Conservation (phyloP, 64 coral and sea anemone genomes). For the Dendrophyllia cribrosa region DNA sequence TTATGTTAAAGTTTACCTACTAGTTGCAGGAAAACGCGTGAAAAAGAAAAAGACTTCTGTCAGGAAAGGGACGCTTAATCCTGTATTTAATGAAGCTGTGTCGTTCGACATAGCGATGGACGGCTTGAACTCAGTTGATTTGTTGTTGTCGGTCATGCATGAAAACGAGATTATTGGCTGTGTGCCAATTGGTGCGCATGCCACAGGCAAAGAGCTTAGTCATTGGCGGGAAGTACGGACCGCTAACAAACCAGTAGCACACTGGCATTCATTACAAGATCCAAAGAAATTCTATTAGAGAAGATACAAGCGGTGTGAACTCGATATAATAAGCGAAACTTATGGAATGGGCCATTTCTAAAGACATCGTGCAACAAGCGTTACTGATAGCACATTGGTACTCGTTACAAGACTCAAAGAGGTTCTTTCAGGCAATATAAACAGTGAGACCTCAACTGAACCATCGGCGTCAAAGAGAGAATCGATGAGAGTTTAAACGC, state of each 20-base stretch:
- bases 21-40: constrained; percentile 76
- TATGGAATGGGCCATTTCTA: no score
- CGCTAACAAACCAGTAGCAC: constrained; percentile 74
- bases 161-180: constrained; percentile 85
- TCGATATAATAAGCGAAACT: no score
- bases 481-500: no score
- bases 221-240: constrained; percentile 84
- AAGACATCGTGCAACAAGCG: no score
- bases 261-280: constrained; percentile 89
- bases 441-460: not conserved
- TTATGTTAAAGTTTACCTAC: constrained; percentile 84
- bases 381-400: constrained; percentile 72
- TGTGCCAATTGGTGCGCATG: constrained; percentile 77
- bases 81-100: constrained; percentile 95
- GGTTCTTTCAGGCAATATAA: constrained; percentile 59
- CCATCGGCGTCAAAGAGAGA: no score
- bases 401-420: constrained; percentile 83
- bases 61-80: constrained; percentile 84
- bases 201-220: constrained; percentile 66
- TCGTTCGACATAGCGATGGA: constrained; percentile 90
- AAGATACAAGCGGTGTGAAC: not conserved
- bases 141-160: constrained; percentile 92
- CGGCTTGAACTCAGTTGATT: constrained; percentile 69
- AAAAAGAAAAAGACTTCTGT: constrained; percentile 92
- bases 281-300: constrained; percentile 84